Evolutionary conservation across 2,797 vertebrate species (phyloP).

Genomic region (Iguana delicatissima): DNA sequence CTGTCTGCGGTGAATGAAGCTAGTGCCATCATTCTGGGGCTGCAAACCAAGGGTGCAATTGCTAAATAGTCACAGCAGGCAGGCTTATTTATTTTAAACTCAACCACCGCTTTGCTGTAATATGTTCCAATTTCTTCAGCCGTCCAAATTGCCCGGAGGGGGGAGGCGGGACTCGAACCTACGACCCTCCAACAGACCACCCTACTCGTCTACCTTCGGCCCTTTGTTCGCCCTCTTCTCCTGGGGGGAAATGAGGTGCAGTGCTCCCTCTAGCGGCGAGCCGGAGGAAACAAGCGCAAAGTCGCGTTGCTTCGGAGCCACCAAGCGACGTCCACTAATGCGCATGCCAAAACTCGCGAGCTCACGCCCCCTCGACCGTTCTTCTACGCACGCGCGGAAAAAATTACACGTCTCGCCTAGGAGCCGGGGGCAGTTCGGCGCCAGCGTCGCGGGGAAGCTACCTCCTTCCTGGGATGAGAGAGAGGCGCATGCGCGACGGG

Average conservation of each 20-base stretch:
- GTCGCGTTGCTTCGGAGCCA: not conserved
- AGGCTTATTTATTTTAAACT: not conserved
- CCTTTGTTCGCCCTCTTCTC: conserved; percentile 5
- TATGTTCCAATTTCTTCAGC: not conserved
- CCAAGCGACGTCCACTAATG: not conserved
- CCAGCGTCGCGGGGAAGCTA: not conserved
- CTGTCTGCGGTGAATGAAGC: too few species aligned
- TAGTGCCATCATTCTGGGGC: too few species aligned
- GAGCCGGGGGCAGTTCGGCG: not conserved
- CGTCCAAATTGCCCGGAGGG: too few species aligned
- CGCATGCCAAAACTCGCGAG: not conserved
- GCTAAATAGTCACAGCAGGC: not conserved
- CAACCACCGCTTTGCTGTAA: not conserved
- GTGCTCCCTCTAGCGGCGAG: not conserved
- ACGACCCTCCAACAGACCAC: fast-evolving
- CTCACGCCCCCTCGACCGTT: fast-evolving
- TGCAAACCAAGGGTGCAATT: too few species aligned
- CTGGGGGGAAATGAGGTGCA: not conserved
- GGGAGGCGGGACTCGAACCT: not conserved
- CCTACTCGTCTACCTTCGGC: too few species aligned
- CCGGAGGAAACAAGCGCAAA: not conserved
- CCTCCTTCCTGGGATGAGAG: fast-evolving
- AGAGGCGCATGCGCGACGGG: conserved; percentile 56
- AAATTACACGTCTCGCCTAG: conserved; percentile 7
- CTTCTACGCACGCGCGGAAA: not conserved